These are phyloP conservation scores for Glyptemys insculpta DNA, from an alignment of 2,797 vertebrate genomes.

Conservation along the genomic window DNA sequence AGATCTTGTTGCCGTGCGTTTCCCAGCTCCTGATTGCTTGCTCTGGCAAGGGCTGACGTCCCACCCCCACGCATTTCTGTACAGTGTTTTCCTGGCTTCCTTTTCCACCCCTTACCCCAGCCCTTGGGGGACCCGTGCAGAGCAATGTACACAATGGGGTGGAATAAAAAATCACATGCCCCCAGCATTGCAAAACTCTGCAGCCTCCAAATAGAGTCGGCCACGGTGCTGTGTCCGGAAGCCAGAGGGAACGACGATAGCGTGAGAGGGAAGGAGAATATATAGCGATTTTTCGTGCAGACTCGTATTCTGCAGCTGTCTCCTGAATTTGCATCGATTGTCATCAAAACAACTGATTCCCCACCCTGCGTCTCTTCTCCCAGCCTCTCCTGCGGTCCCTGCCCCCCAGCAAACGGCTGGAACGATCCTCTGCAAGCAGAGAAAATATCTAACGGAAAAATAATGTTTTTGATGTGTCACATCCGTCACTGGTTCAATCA, in stretches of 20 bases:
- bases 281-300: not conserved
- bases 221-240: not conserved
- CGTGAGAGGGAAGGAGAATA: not conserved
- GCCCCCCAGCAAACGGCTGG: fast-evolving
- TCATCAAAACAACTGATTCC: not conserved
- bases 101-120: not conserved
- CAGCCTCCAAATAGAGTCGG: not conserved
- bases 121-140: not conserved
- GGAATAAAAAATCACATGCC: not conserved
- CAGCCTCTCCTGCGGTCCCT: fast-evolving
- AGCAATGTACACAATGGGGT: not conserved
- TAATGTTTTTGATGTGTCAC: constrained; percentile 33
- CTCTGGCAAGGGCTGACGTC: not conserved
- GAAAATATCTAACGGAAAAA: not conserved
- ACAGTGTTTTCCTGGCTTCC: fast-evolving
- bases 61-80: not conserved
- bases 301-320: not conserved
- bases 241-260: not conserved
- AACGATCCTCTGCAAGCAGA: not conserved
- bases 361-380: not conserved
- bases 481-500: constrained; percentile 20
- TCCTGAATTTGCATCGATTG: not conserved
- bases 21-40: not conserved
- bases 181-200: not conserved
- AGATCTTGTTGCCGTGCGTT: fast-evolving